Evolutionary conservation across 2,888 invertebrate genomes (phyloP), one percentile per base, ranked within the genome.

Genomic region (Pogonocherus hispidulus): DNA sequence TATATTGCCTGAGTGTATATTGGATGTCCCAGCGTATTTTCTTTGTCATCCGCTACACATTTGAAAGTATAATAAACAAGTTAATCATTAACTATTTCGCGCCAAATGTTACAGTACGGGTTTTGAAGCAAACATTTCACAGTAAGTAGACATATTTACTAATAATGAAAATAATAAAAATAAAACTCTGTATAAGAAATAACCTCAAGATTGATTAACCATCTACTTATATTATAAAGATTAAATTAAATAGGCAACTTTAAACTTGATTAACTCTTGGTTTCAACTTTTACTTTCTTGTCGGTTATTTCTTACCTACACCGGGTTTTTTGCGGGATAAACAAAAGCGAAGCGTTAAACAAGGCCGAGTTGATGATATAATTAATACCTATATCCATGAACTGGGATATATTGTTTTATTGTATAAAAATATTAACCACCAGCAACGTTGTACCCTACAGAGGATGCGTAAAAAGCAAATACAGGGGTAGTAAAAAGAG

Each of bases 21-120:
- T 64, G 67, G 70, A 67, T 65, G 70, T 65, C 70, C 57, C 67
- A 60, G 65, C 67, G 27, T 65, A n/a, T 56, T 44, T 37, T 55
- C 23, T 56, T 67, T 54, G 41, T 70, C 70, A 67, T 67, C 70
- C 70, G 49, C 60, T 60, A 62, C 59, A 60, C 62, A 67, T 51
- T 57, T 63, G 27, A 67, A 63, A 63, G 16, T 52, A 46, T 52
- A 54, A 65, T 37, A 64, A 65, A 18, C 49, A 60, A 59, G 60
- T 18, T 60, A 68, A 68, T 68, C 32, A 62, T n/a, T 14, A 49
- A 37, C 32, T 20, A 20, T 69, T 69, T 69, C 56, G 69, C 69
- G 69, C 69, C 69, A 69, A 64, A 66, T 60, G n/a, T 54, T 49
- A 22, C 11, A 41, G n/a, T n/a, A 14, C 41, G n/a, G 14, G 2